These are phyloP conservation scores for Eulemur rubriventer DNA, from an alignment of 2,797 vertebrate species.

Conservation along the genomic window DNA sequence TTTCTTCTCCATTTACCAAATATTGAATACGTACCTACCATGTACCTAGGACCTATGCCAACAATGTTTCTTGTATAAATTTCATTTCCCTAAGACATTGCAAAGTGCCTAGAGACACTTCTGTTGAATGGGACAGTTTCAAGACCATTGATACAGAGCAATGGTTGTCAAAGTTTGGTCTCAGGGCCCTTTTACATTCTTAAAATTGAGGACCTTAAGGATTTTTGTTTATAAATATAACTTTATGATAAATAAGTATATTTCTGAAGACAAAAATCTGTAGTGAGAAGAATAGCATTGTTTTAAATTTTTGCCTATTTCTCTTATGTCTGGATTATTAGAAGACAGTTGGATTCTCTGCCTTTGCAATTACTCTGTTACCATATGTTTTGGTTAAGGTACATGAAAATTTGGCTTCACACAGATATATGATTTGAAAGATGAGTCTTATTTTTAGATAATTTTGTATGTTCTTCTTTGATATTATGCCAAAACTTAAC, in stretches of 20 bases:
- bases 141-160: not conserved
- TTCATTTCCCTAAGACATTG: not conserved
- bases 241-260: not conserved
- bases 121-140: not conserved
- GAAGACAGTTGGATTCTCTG: not conserved
- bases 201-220: not conserved
- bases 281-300: not conserved
- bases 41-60: not conserved
- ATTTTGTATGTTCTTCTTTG: not conserved
- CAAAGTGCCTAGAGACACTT: not conserved
- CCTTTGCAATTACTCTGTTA: not conserved
- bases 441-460: conserved; percentile 2
- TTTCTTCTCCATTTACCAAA: not conserved
- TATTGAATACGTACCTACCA: not conserved
- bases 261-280: not conserved
- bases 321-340: not conserved
- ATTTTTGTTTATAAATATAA: not conserved
- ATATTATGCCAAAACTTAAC: not conserved
- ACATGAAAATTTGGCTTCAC: not conserved
- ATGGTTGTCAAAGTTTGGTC: not conserved
- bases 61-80: not conserved
- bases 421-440: not conserved
- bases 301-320: not conserved
- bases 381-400: not conserved
- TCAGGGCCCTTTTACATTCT: not conserved